A percentile compares a stretch with the other conserved stretches of the same genome.
phyloP scores from a whole-genome alignment of 2,888 invertebrate genomes.

The Sisyra terminalis region DNA sequence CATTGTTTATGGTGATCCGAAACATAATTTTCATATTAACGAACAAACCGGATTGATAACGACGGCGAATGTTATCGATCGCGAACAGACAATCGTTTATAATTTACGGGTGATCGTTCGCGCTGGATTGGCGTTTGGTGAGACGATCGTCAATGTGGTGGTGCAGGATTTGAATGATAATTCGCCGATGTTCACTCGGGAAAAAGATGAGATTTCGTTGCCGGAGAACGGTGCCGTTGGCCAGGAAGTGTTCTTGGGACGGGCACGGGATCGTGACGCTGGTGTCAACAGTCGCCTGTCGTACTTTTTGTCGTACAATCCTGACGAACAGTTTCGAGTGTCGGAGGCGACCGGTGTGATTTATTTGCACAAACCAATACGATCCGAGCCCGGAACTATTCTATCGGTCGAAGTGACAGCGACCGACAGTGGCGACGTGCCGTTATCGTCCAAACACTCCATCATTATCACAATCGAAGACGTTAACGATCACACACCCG shows the following conservation, averaged over 20 bases:
- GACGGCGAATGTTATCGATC: constrained; percentile 64
- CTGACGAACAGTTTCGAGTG: constrained; percentile 67
- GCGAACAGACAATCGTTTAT: constrained; percentile 64
- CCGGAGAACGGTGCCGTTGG: constrained; percentile 86
- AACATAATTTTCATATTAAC: constrained; percentile 64
- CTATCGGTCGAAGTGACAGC: constrained; percentile 66
- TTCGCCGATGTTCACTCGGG: constrained; percentile 64
- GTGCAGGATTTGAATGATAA: constrained; percentile 86
- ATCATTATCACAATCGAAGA: constrained; percentile 62
- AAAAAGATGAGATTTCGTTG: constrained; percentile 61
- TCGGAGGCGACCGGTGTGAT: constrained; percentile 78
- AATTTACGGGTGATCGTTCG: constrained; percentile 66
- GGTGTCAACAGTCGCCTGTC: constrained; percentile 76
- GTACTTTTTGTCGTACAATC: constrained; percentile 66
- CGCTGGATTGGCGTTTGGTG: constrained; percentile 56
- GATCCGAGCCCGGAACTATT: constrained; percentile 52
- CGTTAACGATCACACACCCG: constrained; percentile 90
- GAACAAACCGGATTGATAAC: constrained; percentile 61
- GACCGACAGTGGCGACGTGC: constrained; percentile 64
- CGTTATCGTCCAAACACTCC: constrained; percentile 57
- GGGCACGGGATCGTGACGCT: constrained; percentile 74
- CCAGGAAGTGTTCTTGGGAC: constrained; percentile 77
- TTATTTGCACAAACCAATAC: constrained; percentile 65
- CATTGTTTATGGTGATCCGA: constrained; percentile 66
- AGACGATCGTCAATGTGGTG: constrained; percentile 62